Conservation (phyloP, 2,797 vertebrate species). For the Anguilla pacifica region DNA sequence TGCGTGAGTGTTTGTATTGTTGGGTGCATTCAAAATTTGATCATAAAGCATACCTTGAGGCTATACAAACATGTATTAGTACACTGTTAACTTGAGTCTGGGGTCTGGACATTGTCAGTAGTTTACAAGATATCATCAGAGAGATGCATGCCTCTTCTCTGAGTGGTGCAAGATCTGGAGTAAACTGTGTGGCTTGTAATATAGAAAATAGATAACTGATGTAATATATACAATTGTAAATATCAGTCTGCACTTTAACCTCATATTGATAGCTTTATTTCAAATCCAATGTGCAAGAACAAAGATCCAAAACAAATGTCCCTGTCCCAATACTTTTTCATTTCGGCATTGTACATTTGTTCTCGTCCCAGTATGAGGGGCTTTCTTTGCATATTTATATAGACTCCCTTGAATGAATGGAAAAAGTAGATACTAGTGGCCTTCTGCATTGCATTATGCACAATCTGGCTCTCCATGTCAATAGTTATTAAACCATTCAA, state of each 20-base stretch:
- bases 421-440: neutral
- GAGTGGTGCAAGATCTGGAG: neutral
- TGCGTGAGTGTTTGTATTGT: neutral
- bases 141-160: neutral
- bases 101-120: neutral
- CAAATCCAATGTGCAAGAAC: too few species aligned
- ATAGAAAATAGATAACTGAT: neutral
- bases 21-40: neutral
- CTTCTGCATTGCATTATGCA: neutral
- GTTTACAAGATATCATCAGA: neutral
- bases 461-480: neutral
- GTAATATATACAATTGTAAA: too few species aligned
- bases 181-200: neutral
- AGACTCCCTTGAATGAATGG: neutral
- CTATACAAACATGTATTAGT: neutral
- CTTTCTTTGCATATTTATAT: neutral
- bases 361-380: neutral
- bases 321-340: too few species aligned
- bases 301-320: too few species aligned
- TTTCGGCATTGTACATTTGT: neutral
- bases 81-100: neutral
- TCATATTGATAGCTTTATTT: too few species aligned
- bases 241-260: too few species aligned
- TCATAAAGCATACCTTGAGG: neutral
- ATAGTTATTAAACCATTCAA: neutral